Evolutionary conservation across 2,797 vertebrate genomes (phyloP), one percentile per base, ranked within the genome.

Genomic region (Acomys russatus): DNA sequence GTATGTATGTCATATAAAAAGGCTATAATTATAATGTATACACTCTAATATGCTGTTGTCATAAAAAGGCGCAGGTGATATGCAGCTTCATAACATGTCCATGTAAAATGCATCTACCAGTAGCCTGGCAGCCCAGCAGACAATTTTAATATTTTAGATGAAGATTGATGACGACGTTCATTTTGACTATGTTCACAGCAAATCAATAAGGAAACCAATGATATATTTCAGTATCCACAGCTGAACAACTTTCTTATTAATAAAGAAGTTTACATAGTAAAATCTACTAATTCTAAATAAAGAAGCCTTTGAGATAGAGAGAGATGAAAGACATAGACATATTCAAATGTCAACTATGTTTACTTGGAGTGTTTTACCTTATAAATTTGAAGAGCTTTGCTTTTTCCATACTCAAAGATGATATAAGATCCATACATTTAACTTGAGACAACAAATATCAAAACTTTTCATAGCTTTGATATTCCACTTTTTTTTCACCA

Each of bases 1-100:
- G 38, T 71, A 86, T 79, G 28, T 85, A 70, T 59, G 4, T 54
- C 90, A 90, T 93, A 94, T 84, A 92, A 95, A 33, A 68, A 68
- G 28, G 28, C 30, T 85, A 38, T 85, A 22, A 49, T 68, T 6
- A 12, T 84, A 33, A 51, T 33, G 10, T 68, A 51, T 14, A 85
- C 28, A 8, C 28, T 84, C 38, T 22, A 51, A 49, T 28, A 44
- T 38, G 44, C 23, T 83, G 8, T 18, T 83, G 14, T 85, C 38
- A 33, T 68, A 11, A 33, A 38, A 83, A 44, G 38, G 6, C 82
- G 66, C 63, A 68, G 63, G 28, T 51, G 63, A 49, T 33, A 11
- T 25, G 9, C 23, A 18, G 63, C 10, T 68, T 68, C 63, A 20
- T 2, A 49, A 33, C 17, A 66, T 84, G 17, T 44, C 44, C 44